Evolutionary conservation across 2,888 invertebrate species (phyloP), one percentile per base, ranked within the genome.

Genomic region (Hydrotaea cyrtoneurina): DNA sequence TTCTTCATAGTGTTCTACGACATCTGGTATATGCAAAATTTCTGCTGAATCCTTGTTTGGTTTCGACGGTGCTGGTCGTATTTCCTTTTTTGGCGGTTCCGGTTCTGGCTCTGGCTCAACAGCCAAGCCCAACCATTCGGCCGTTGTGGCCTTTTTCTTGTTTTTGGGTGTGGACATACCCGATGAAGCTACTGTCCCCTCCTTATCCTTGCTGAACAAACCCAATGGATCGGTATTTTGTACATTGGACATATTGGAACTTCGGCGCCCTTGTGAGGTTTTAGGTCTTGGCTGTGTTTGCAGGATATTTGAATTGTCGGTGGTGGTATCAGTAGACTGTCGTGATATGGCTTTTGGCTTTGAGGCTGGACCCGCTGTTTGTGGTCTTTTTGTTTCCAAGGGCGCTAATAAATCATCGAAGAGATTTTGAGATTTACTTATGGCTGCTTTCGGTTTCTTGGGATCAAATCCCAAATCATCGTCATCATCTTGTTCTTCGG

Each of bases 401-500:
- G 80, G 73, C 0, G 62, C 75, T 23, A 86, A 50, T 15, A 87
- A 43, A 66, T 92, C 92, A 83, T 92, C 93, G 1, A 93, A 89
- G n/a, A 93, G 88, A 85, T 89, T 92, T 13, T 88, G 82, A 80
- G 91, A 90, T 0, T 84, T 84, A 5, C 87, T 76, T 7, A 36
- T 43, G 8, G 43, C 46, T 0, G 86, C 89, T 82, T 92, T 93
- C 0, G 92, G 92, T 17, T 90, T 90, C 79, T 89, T 92, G 0
- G 92, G 93, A 88, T 93, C 93, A 66, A 93, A 93, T 0, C 93
- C 92, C 57, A 93, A 85, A 76, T 92, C 93, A 26, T 89, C 90
- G 31, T 92, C 88, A 8, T 91, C 88, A n/a, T 88, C 86, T 77
- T 88, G 88, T 64, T 89, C 89, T 57, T n/a, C 72, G 17, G 71